phyloP scores from a whole-genome alignment of 2,888 invertebrate genomes.

The Nephrocerus scutellatus region DNA sequence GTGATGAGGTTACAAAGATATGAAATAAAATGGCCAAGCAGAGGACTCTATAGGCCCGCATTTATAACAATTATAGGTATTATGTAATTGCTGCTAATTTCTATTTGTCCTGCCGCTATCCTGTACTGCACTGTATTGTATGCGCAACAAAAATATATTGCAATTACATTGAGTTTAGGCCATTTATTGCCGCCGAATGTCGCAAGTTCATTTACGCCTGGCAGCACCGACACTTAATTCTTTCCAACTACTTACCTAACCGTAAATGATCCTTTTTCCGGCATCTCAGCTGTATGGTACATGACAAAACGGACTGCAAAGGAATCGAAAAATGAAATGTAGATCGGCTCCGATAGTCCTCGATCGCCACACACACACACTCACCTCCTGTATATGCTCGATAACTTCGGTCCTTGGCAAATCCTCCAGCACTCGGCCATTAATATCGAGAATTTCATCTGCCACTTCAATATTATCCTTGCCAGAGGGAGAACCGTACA shows the following conservation, averaged over 20 bases:
- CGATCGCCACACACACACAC: conserved; percentile 18
- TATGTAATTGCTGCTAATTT: too few species aligned
- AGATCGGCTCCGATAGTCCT: neutral
- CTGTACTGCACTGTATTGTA: too few species aligned
- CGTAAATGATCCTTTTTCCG: conserved; percentile 81
- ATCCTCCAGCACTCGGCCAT: conserved; percentile 86
- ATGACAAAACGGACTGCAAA: conserved; percentile 89
- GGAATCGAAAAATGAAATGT: conserved; percentile 26
- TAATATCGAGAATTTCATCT: conserved; percentile 96
- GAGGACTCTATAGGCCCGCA: too few species aligned
- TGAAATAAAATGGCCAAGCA: too few species aligned
- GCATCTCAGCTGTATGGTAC: conserved; percentile 89
- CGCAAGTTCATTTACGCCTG: too few species aligned
- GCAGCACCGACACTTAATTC: too few species aligned
- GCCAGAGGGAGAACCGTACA: conserved; percentile 89
- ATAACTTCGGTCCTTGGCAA: conserved; percentile 88
- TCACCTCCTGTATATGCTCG: conserved; percentile 90
- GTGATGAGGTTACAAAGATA: too few species aligned
- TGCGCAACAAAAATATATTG: too few species aligned
- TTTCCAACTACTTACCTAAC: conserved; percentile 85
- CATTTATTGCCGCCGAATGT: too few species aligned
- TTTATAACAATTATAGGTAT: too few species aligned
- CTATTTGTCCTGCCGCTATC: too few species aligned
- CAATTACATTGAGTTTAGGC: too few species aligned
- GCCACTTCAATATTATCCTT: conserved; percentile 90